These are phyloP conservation scores for Akabosia matsudoensis DNA, from an alignment of 1,140 invertebrate species.

Conservation along the genomic window DNA sequence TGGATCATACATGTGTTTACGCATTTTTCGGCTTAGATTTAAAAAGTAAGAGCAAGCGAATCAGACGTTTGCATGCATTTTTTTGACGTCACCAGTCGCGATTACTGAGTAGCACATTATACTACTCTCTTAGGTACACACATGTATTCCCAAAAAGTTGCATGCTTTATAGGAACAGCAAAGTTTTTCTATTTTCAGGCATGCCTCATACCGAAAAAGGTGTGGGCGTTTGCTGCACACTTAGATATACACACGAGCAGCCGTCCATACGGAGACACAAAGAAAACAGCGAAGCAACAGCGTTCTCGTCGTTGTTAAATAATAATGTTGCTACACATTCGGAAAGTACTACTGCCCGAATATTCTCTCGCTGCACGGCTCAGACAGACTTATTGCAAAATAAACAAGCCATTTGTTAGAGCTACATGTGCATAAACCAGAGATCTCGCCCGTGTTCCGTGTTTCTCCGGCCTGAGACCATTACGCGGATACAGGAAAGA, in stretches of 20 bases:
- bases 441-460: too few relatives aligned
- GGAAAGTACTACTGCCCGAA: too few relatives aligned
- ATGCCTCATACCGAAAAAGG: conserved; percentile 44
- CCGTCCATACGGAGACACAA: background rate
- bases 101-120: too few relatives aligned
- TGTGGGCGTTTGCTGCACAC: conserved; percentile 30
- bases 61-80: background rate
- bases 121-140: too few relatives aligned
- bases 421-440: too few relatives aligned
- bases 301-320: too few relatives aligned
- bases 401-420: too few relatives aligned
- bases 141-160: background rate
- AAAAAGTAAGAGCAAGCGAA: background rate
- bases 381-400: too few relatives aligned
- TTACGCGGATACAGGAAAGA: too few relatives aligned
- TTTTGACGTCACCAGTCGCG: conserved; percentile 14
- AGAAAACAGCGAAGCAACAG: background rate
- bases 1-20: conserved; percentile 6
- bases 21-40: background rate
- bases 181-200: conserved; percentile 43
- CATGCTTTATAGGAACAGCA: background rate
- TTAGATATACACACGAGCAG: background rate
- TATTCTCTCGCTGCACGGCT: too few relatives aligned
- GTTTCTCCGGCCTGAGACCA: too few relatives aligned
- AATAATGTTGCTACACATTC: too few relatives aligned